Conservation (phyloP, 2,888 invertebrate species). For the Penaeus monodon region DNA sequence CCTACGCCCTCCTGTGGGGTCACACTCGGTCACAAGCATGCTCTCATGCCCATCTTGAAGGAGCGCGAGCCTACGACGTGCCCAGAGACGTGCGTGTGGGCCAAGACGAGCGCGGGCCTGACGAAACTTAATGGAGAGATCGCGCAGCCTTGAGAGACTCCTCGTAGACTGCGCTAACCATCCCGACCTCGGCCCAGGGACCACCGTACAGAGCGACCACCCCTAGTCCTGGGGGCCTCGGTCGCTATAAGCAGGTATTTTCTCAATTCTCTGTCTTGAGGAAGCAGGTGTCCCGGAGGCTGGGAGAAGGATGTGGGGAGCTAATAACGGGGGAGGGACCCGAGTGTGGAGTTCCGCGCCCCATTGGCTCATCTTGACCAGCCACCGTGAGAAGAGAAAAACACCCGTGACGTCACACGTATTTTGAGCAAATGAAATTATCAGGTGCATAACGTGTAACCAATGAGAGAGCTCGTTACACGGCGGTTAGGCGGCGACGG, state of each 20-base stretch:
- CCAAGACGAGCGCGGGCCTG: constrained; percentile 12
- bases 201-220: constrained; percentile 44
- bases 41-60: background rate
- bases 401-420: constrained; percentile 44
- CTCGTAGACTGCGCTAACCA: constrained; percentile 34
- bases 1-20: constrained; percentile 4
- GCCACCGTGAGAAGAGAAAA: background rate
- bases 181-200: constrained; percentile 25
- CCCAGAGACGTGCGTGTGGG: background rate
- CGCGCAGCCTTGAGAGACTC: constrained; percentile 10
- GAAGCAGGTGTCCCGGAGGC: constrained; percentile 33
- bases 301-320: constrained; percentile 30
- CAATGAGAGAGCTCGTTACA: constrained; percentile 42
- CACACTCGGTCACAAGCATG: background rate
- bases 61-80: background rate
- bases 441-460: constrained; percentile 42
- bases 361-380: constrained; percentile 13
- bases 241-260: constrained; percentile 44
- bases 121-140: constrained; percentile 43
- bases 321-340: background rate
- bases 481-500: constrained; percentile 7
- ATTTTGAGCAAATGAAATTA: constrained; percentile 38
- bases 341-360: background rate
- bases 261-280: constrained; percentile 22
- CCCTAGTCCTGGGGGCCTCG: constrained; percentile 18